Base-by-base conservation (phyloP, 2,888 invertebrate species). In the Stenotaenia linearis region DNA sequence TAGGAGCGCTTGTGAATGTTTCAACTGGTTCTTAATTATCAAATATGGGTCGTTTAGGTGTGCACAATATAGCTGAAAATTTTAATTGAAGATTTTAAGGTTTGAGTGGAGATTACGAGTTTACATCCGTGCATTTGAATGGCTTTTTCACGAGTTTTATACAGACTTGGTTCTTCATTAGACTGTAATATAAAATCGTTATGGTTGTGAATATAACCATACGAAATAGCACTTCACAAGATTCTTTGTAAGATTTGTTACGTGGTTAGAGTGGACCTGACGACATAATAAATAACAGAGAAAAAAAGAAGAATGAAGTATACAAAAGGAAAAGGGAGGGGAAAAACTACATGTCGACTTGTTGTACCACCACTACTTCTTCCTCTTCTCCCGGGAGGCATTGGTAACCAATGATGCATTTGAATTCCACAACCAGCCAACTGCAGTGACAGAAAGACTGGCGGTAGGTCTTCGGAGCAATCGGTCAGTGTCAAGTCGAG, bases 401-500 rank as follows among this genome's bases (percentile, higher is more conserved):
- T n/a, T n/a, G 56, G 56, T 18, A 56, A 56, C 40, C 40, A 40
- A 21, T 56, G 56, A 56, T 56, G 18, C 56, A 56, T 56, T 56
- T 23, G 56, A 56, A 56, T 56, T 56, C 56, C 21, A 56, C 18
- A 3, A 56, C 56, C 56, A 18, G 21, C 56, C 56, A 56, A 56
- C 18, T 23, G 56, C 56, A 56, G 9, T 56, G 56, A 56, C 56
- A 56, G 56, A 9, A 56, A 21, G 23, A 56, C 21, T 23, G 18
- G 23, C 9, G 18, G 10, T 56, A 10, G 56, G 56, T 56, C 18
- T 56, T 56, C 9, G 18, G 23, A 56, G 56, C 21, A 56, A 56
- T 56, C 56, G 56, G 56, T 56, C 56, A 56, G 56, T 56, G 56
- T 56, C 56, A 56, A 56, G 21, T 56, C 56, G 56, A 56, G 56